Evolutionary conservation across 1,140 invertebrate genomes (phyloP).

Genomic region (Cephus cinctus): DNA sequence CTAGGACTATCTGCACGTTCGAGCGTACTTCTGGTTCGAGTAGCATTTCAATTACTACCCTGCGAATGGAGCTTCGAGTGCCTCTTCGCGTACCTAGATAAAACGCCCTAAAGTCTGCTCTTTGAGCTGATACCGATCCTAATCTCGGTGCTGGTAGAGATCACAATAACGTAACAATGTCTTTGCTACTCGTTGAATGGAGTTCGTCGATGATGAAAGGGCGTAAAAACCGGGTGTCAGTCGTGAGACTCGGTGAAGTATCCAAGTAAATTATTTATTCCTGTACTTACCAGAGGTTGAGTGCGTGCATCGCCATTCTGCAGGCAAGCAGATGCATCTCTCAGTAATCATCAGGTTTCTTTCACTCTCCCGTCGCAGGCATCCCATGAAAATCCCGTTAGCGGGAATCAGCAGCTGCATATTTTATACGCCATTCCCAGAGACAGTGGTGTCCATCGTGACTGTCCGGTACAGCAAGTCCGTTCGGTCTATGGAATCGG

Average conservation of each 20-base stretch:
- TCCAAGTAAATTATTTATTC: slow-evolving; percentile 42
- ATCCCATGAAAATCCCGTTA: no score
- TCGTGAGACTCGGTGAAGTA: not conserved
- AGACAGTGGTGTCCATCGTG: no score
- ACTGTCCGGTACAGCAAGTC: no score
- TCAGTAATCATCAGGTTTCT: slow-evolving; percentile 36
- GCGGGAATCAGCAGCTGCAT: no score
- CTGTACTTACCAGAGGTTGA: slow-evolving; percentile 28
- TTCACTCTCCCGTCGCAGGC: slow-evolving; percentile 3
- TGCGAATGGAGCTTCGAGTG: slow-evolving; percentile 23
- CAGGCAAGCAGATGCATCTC: slow-evolving; percentile 29
- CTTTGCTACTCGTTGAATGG: no score
- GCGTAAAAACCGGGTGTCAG: no score
- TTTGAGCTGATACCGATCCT: slow-evolving; percentile 2
- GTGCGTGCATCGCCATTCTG: slow-evolving; percentile 26
- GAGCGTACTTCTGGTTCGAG: slow-evolving; percentile 7
- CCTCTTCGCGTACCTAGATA: slow-evolving; percentile 21
- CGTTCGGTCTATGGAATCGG: no score
- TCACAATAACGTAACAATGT: no score
- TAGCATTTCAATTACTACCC: slow-evolving; percentile 37
- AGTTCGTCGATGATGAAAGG: not conserved
- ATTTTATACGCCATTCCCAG: no score
- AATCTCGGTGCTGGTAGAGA: no score
- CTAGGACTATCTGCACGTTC: no score
- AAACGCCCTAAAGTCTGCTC: slow-evolving; percentile 15